Evolutionary conservation across 2,888 invertebrate genomes (phyloP), one percentile per base, ranked within the genome.

Genomic region (Heliconius sara): DNA sequence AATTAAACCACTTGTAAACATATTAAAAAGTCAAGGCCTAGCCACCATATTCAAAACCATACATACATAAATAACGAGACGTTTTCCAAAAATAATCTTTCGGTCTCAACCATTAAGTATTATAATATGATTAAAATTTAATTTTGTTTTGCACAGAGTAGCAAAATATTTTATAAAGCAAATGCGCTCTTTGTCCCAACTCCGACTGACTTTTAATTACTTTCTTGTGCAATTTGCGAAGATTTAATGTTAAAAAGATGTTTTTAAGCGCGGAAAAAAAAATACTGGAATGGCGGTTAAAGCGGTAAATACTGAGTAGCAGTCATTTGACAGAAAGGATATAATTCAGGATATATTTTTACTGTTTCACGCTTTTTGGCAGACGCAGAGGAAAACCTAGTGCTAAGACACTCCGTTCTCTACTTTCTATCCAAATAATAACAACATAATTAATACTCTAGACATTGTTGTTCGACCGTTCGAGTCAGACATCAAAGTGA

Each of bases 191-290:
- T 77, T 77, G 71, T 77, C 43, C 30, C 65, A 77, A 71, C 63
- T 77, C 65, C 63, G 43, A 76, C 68, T 75, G 63, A 76, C 75
- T 75, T 79, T 76, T 79, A 76, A 79, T 79, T 79, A 79, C 74
- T 79, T 79, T 68, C 79, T 79, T 75, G 75, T 70, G 75, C 75
- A 79, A 79, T 79, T 79, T 75, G 68, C 27, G 79, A 68, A 75
- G 70, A 78, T 67, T 73, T 57, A 73, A 79, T 74, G 74, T 75
- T 70, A 75, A 76, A 75, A 47, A 76, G 70, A 76, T 75, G 60
- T 75, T 79, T 73, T 79, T 75, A 43, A 39, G 43, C 43, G 39
- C 16, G 47, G 27, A 52, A 47, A 71, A 75, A 75, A 66, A 47
- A 6, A 6, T 16, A 47, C 66, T 47, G 13, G 10, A 65, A 65